Evolutionary conservation across 2,113 vertebrate genomes (phyloP).

Genomic region (Solea senegalensis): DNA sequence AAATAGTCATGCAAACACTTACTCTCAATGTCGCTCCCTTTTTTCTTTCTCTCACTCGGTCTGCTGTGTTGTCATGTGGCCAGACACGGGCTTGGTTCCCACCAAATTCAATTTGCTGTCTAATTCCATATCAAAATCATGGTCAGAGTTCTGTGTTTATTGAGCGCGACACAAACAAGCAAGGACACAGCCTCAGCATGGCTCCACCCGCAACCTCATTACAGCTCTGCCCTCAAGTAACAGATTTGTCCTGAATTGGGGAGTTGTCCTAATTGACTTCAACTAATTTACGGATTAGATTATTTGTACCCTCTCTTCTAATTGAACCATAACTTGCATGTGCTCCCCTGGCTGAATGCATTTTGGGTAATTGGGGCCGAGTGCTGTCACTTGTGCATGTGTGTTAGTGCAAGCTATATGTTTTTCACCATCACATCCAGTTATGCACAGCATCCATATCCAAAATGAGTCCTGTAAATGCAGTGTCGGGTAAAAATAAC

Average conservation of each 20-base stretch:
- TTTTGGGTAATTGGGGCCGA: slow-evolving; percentile 61
- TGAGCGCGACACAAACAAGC: slow-evolving; percentile 67
- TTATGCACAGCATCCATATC: slow-evolving; percentile 23
- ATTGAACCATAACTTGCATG: slow-evolving; percentile 77
- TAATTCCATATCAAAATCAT: slow-evolving; percentile 67
- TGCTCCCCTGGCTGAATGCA: slow-evolving; percentile 53
- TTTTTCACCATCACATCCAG: slow-evolving; percentile 59
- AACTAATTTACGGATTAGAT: slow-evolving; percentile 81
- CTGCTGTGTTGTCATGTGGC: slow-evolving; percentile 34
- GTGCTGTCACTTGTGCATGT: slow-evolving; percentile 25
- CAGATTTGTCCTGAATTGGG: slow-evolving; percentile 77
- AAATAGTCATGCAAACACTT: slow-evolving; percentile 54
- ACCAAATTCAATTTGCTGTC: slow-evolving; percentile 59
- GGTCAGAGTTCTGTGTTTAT: slow-evolving; percentile 59
- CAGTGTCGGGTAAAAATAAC: slow-evolving; percentile 9
- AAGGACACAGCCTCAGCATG: slow-evolving; percentile 64
- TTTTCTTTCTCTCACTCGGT: slow-evolving; percentile 25
- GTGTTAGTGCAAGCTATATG: slow-evolving; percentile 21
- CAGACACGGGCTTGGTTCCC: slow-evolving; percentile 22
- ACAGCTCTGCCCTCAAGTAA: slow-evolving; percentile 72
- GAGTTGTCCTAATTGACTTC: slow-evolving; percentile 81
- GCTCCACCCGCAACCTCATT: slow-evolving; percentile 67
- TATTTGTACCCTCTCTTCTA: slow-evolving; percentile 76
- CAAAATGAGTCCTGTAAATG: neutral
- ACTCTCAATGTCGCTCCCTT: slow-evolving; percentile 9